phyloP scores from a whole-genome alignment of 2,113 vertebrate species.

The Platycercus adscitus region DNA sequence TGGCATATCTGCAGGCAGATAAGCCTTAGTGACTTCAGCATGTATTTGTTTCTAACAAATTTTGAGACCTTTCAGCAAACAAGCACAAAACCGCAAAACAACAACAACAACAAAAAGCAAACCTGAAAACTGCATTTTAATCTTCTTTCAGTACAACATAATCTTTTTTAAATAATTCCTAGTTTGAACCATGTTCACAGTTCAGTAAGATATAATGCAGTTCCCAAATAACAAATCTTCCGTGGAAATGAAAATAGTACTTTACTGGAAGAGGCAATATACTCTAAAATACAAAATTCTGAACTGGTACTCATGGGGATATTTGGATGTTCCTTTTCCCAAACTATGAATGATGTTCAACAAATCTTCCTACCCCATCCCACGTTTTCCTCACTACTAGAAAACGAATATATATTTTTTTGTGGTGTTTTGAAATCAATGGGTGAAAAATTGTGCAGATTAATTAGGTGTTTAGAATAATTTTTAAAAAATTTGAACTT shows the following conservation, averaged over 20 bases:
- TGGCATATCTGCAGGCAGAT: not conserved
- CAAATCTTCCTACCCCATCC: not conserved
- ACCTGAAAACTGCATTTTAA: not conserved
- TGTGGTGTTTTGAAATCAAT: not conserved
- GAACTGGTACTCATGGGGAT: not conserved
- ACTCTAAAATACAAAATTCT: not conserved
- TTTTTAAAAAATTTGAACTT: not conserved
- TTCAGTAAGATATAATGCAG: not conserved
- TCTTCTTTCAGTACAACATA: not conserved
- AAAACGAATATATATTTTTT: not conserved
- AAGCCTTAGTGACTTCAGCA: not conserved
- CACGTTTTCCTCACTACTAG: not conserved
- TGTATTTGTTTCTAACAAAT: not conserved
- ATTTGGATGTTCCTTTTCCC: not conserved
- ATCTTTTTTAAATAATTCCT: not conserved
- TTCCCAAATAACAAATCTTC: not conserved
- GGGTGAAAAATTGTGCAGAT: not conserved
- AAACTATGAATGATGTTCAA: not conserved
- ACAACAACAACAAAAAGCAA: fast-evolving
- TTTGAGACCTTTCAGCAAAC: not conserved
- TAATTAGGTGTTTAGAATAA: not conserved
- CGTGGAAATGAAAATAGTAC: not conserved
- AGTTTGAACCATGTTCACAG: not conserved
- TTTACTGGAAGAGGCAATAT: not conserved
- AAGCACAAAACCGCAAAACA: not conserved